Evolutionary conservation across 2,888 invertebrate genomes (phyloP).

Genomic region (Onthophagus sagittarius): DNA sequence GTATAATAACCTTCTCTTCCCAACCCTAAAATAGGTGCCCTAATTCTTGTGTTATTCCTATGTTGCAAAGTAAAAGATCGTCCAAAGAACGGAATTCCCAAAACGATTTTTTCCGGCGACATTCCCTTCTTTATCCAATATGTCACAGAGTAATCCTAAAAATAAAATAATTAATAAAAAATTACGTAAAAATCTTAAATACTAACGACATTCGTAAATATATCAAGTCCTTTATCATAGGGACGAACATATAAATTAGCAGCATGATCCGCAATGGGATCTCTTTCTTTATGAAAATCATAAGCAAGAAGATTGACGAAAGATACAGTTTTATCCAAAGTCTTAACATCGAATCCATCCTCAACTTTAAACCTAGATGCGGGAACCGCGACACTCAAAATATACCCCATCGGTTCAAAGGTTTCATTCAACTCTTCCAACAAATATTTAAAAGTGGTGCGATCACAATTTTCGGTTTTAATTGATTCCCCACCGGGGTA

Average conservation of each 20-base stretch:
- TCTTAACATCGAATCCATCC: slow-evolving; percentile 62
- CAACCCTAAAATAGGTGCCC: slow-evolving; percentile 58
- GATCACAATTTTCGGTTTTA: slow-evolving; percentile 45
- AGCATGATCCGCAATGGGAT: slow-evolving; percentile 51
- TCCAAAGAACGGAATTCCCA: slow-evolving; percentile 72
- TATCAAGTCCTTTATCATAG: slow-evolving; percentile 52
- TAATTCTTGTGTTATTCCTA: slow-evolving; percentile 53
- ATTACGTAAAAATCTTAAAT: slow-evolving; percentile 1
- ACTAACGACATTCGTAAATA: slow-evolving; percentile 53
- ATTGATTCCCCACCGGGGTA: slow-evolving; percentile 50
- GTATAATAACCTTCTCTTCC: slow-evolving; percentile 67
- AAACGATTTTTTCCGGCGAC: slow-evolving; percentile 62
- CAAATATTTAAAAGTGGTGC: slow-evolving; percentile 53
- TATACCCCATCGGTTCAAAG: slow-evolving; percentile 54
- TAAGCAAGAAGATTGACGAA: slow-evolving; percentile 68
- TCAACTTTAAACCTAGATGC: slow-evolving; percentile 61
- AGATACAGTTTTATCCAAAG: slow-evolving; percentile 60
- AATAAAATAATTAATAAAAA: neutral
- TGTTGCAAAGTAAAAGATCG: slow-evolving; percentile 64
- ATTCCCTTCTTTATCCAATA: slow-evolving; percentile 63
- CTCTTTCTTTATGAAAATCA: slow-evolving; percentile 53
- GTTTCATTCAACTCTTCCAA: slow-evolving; percentile 61
- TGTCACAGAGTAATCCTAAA: slow-evolving; percentile 64
- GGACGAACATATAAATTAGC: slow-evolving; percentile 51
- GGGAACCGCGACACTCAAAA: slow-evolving; percentile 57